Evolutionary conservation across 1,140 invertebrate species (phyloP).

Genomic region (Drosophila santomea): DNA sequence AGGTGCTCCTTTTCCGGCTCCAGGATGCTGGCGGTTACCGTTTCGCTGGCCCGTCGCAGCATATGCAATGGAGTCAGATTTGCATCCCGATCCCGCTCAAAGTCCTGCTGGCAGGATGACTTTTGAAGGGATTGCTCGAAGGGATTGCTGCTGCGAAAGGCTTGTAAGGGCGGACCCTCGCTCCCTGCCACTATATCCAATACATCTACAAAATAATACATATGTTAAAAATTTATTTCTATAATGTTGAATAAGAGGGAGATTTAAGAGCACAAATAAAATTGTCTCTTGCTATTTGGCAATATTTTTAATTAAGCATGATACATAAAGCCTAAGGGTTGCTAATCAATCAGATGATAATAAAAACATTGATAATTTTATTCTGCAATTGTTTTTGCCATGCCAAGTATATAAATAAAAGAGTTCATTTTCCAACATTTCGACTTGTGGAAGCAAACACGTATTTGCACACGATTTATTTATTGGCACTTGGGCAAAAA

Average conservation of each 20-base stretch:
- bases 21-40: slow-evolving; percentile 58
- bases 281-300: too few species aligned
- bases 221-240: too few species aligned
- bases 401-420: background rate
- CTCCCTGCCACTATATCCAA: slow-evolving; percentile 46
- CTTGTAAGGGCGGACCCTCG: slow-evolving; percentile 49
- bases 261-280: too few species aligned
- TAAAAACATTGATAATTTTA: too few species aligned
- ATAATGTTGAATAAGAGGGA: too few species aligned
- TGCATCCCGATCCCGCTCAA: slow-evolving; percentile 10
- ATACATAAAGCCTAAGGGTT: too few species aligned
- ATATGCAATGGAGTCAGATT: slow-evolving; percentile 53
- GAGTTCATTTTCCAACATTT: background rate
- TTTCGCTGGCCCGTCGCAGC: slow-evolving; percentile 57
- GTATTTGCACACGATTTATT: slow-evolving; percentile 28
- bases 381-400: slow-evolving; percentile 1
- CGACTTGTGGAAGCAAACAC: background rate
- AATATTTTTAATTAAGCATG: too few species aligned
- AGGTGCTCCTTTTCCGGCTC: slow-evolving; percentile 66
- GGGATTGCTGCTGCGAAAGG: slow-evolving; percentile 43
- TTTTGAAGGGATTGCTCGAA: slow-evolving; percentile 24
- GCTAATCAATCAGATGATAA: background rate
- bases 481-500: slow-evolving; percentile 24
- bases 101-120: background rate
- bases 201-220: slow-evolving; percentile 27